phyloP scores from a whole-genome alignment of 2,888 invertebrate genomes.

The Drosophila meridionalis region DNA sequence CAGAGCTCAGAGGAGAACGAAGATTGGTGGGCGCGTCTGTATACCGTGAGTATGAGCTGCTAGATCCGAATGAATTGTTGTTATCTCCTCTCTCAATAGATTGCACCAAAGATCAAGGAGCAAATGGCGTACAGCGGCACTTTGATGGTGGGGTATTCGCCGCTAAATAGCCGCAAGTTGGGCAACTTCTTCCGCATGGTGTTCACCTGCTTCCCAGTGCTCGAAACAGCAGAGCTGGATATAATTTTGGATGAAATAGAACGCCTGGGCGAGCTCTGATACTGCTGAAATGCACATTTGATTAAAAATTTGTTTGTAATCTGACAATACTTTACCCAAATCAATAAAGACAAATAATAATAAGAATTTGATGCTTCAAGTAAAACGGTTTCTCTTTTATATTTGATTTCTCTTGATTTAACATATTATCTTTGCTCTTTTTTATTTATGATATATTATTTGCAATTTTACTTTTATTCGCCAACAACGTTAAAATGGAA shows the following conservation, averaged over 20 bases:
- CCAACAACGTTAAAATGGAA: constrained; percentile 78
- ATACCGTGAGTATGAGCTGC: constrained; percentile 74
- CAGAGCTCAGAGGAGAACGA: constrained; percentile 78
- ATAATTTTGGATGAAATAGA: constrained; percentile 88
- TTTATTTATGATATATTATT: constrained; percentile 46
- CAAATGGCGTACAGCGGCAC: constrained; percentile 88
- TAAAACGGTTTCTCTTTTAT: constrained; percentile 57
- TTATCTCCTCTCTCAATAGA: constrained; percentile 69
- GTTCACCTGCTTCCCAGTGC: constrained; percentile 89
- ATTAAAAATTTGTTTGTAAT: constrained; percentile 1
- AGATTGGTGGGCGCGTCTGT: constrained; percentile 86
- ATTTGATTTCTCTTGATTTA: constrained; percentile 67
- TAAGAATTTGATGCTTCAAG: constrained; percentile 36
- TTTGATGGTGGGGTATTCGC: constrained; percentile 92
- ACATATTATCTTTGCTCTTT: constrained; percentile 56
- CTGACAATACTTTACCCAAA: constrained; percentile 3
- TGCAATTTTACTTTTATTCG: constrained; percentile 70
- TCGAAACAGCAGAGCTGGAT: constrained; percentile 87
- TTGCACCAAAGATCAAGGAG: constrained; percentile 90
- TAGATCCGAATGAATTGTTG: neutral
- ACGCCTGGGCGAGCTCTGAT: constrained; percentile 85
- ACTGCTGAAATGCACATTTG: constrained; percentile 7
- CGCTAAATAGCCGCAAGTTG: constrained; percentile 87
- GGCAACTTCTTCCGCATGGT: constrained; percentile 92
- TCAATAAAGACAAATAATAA: constrained; percentile 7